Evolutionary conservation across 2,797 vertebrate genomes (phyloP).

Genomic region (Phalanger gymnotis): DNA sequence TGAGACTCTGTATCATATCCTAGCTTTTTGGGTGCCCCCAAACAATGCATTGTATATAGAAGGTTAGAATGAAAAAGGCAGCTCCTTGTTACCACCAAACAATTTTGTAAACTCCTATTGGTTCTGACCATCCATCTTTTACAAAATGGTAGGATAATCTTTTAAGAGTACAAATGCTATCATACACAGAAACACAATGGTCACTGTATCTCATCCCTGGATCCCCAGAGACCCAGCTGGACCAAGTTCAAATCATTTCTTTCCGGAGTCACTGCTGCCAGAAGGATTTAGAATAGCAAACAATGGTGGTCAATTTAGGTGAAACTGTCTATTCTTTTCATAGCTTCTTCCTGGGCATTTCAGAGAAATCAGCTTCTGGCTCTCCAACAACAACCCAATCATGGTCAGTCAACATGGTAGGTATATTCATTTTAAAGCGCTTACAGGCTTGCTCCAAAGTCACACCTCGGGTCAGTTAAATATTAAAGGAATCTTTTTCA

Average conservation of each 20-base stretch:
- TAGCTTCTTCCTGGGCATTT: conserved; percentile 19
- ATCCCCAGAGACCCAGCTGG: conserved; percentile 37
- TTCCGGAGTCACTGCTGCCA: conserved; percentile 25
- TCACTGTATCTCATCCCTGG: neutral
- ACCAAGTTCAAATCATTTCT: conserved; percentile 37
- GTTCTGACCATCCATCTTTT: neutral
- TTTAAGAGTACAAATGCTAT: conserved; percentile 54
- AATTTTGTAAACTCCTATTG: neutral
- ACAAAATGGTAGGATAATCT: conserved; percentile 28
- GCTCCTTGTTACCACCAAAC: neutral
- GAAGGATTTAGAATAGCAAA: conserved; percentile 39
- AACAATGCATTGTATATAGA: conserved; percentile 4
- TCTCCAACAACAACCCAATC: conserved; percentile 18
- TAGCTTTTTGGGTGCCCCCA: neutral
- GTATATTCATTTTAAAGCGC: conserved; percentile 16
- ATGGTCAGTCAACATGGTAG: neutral
- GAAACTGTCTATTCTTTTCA: conserved; percentile 10
- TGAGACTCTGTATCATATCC: conserved; percentile 25
- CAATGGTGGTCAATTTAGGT: conserved; percentile 14
- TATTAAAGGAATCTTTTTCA: conserved; percentile 24
- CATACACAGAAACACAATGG: neutral
- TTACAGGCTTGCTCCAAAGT: neutral
- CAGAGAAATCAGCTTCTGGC: conserved; percentile 23
- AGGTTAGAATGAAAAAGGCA: neutral
- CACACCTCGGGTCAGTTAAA: neutral